phyloP scores from a whole-genome alignment of 2,797 vertebrate genomes.

The Sibirionetta formosa region DNA sequence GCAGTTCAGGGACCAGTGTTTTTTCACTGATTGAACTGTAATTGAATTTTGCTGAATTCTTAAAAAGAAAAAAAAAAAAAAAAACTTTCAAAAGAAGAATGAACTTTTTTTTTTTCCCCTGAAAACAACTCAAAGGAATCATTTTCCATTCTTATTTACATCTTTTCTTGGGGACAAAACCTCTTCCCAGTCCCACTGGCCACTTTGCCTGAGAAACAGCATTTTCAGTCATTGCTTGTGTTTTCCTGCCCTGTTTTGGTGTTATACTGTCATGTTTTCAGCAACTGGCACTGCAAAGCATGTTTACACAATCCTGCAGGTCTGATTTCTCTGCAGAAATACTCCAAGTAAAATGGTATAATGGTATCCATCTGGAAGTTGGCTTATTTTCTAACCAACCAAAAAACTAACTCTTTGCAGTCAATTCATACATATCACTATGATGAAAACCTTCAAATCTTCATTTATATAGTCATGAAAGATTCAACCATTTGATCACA shows the following conservation, averaged over 20 bases:
- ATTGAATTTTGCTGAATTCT: slow-evolving; percentile 25
- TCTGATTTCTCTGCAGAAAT: neutral
- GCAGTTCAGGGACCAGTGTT: neutral
- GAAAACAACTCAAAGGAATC: neutral
- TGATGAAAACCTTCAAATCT: neutral
- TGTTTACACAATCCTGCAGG: neutral
- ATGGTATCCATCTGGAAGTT: neutral
- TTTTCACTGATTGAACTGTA: slow-evolving; percentile 10
- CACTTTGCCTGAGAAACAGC: neutral
- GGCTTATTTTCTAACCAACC: neutral
- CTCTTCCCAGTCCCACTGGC: neutral
- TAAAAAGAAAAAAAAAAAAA: no score
- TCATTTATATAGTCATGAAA: neutral
- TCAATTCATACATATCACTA: no score
- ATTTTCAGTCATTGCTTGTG: neutral
- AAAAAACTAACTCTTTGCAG: neutral
- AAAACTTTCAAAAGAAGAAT: neutral
- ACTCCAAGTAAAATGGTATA: neutral
- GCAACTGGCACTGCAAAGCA: neutral
- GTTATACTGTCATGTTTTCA: neutral
- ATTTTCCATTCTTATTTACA: neutral
- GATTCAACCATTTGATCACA: neutral
- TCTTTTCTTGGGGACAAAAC: neutral
- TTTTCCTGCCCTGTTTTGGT: neutral
- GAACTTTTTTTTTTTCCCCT: neutral